Percentiles rank a stretch among this genome's conserved stretches.
Conservation (phyloP, 2,797 vertebrate genomes). For the Microcaecilia unicolor region DNA sequence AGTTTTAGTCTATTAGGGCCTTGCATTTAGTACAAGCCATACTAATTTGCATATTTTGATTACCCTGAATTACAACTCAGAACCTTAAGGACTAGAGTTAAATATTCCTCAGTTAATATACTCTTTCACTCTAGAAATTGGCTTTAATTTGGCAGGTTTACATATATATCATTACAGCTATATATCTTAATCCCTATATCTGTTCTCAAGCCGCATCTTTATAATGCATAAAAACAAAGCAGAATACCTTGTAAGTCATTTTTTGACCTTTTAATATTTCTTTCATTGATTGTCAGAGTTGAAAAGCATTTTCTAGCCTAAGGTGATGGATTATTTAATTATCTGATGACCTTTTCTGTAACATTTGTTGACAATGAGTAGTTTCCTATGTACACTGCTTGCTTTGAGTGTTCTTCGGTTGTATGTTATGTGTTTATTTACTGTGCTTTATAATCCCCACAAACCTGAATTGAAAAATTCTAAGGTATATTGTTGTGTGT, state of each 20-base stretch:
- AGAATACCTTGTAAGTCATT: constrained; percentile 80
- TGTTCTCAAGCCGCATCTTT: constrained; percentile 41
- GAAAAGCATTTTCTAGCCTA: constrained; percentile 79
- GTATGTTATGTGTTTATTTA: too few relatives aligned
- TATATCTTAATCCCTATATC: constrained; percentile 8
- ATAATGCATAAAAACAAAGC: constrained; percentile 51
- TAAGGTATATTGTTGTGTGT: too few relatives aligned
- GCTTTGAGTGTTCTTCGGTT: constrained; percentile 67
- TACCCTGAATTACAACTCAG: too few relatives aligned
- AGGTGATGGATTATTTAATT: constrained; percentile 99
- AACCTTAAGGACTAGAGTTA: too few relatives aligned
- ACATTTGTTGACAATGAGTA: constrained; percentile 89
- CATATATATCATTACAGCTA: constrained; percentile 22
- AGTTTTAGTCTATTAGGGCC: too few relatives aligned
- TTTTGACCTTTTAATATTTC: constrained; percentile 97
- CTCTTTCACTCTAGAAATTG: too few relatives aligned
- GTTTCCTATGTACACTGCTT: constrained; percentile 73
- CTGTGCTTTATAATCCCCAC: too few relatives aligned
- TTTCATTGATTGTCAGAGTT: constrained; percentile 84
- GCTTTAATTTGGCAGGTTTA: constrained; percentile 16
- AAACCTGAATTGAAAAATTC: too few relatives aligned
- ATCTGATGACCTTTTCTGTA: constrained; percentile 98
- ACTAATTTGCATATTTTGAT: too few relatives aligned
- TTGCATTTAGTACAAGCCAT: too few relatives aligned
- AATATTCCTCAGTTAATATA: too few relatives aligned